phyloP scores from a whole-genome alignment of 92 coral and sea anemone genomes.

The Heteractis magnifica region DNA sequence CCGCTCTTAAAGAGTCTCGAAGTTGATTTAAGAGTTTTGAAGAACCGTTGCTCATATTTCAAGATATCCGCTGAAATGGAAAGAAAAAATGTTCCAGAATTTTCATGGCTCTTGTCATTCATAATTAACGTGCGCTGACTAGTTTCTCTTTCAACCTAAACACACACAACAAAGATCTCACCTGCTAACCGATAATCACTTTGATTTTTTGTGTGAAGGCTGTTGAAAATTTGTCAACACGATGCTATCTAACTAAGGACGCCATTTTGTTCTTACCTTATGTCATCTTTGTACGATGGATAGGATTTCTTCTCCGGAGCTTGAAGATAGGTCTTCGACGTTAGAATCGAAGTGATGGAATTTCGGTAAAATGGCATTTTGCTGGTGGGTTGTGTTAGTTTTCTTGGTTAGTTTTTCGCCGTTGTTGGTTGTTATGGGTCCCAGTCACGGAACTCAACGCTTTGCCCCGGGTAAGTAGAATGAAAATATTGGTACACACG shows the following conservation, averaged over 20 bases:
- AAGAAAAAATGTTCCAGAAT: neutral
- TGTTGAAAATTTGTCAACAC: neutral
- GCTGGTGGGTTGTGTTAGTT: neutral
- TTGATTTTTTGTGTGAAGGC: neutral
- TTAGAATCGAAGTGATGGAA: neutral
- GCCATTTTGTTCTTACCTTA: too few species aligned
- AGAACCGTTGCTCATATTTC: neutral
- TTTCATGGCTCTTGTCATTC: neutral
- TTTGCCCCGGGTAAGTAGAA: slow-evolving; percentile 3
- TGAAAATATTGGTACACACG: neutral
- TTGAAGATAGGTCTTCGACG: neutral
- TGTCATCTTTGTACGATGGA: neutral
- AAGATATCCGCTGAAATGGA: neutral
- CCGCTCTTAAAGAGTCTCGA: neutral
- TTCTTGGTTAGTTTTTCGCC: neutral
- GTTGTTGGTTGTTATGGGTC: neutral
- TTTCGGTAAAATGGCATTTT: neutral
- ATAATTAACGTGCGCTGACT: neutral
- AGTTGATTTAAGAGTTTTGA: neutral
- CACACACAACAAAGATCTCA: neutral
- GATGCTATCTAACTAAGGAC: neutral
- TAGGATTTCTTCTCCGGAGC: neutral
- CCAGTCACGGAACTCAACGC: neutral
- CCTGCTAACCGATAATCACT: neutral
- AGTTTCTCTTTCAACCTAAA: neutral